phyloP scores from a whole-genome alignment of 2,797 vertebrate genomes.

The Orientallactaga sibirica region DNA sequence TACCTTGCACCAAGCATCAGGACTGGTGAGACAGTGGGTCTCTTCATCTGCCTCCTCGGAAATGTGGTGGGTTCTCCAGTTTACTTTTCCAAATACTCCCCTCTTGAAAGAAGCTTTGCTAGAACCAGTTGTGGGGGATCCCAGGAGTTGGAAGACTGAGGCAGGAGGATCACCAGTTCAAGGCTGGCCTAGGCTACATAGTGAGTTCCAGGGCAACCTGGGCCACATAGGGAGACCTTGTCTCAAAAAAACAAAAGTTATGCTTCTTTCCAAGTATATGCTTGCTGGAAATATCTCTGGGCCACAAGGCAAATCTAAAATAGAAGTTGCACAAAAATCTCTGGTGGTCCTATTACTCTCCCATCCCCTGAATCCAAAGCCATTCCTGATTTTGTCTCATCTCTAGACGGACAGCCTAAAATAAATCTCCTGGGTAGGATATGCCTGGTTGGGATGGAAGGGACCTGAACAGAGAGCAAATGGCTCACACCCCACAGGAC shows the following conservation, averaged over 20 bases:
- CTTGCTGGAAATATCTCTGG: conserved; percentile 28
- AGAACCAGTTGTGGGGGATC: neutral
- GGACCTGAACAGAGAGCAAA: neutral
- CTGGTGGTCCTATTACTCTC: conserved; percentile 36
- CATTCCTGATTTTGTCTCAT: conserved; percentile 35
- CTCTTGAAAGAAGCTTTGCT: neutral
- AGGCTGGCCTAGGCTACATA: neutral
- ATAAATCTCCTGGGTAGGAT: conserved; percentile 51
- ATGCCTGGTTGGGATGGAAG: neutral
- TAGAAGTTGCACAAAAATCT: conserved; percentile 63
- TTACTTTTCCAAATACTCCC: neutral
- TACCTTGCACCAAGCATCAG: too few relatives aligned
- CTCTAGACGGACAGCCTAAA: conserved; percentile 32
- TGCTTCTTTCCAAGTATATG: conserved; percentile 27
- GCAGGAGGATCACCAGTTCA: neutral
- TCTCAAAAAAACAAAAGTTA: neutral
- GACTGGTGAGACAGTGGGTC: accelerated
- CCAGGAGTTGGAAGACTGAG: neutral
- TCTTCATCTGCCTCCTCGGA: neutral
- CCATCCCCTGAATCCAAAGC: neutral
- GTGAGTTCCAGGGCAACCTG: too few relatives aligned
- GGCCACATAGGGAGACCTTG: neutral
- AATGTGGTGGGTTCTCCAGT: neutral
- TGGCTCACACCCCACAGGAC: neutral
- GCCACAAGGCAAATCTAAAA: conserved; percentile 59